Evolutionary conservation across 2,113 vertebrate genomes (phyloP), one percentile per base, ranked within the genome.

Genomic region (Phalacrocorax pelagicus): DNA sequence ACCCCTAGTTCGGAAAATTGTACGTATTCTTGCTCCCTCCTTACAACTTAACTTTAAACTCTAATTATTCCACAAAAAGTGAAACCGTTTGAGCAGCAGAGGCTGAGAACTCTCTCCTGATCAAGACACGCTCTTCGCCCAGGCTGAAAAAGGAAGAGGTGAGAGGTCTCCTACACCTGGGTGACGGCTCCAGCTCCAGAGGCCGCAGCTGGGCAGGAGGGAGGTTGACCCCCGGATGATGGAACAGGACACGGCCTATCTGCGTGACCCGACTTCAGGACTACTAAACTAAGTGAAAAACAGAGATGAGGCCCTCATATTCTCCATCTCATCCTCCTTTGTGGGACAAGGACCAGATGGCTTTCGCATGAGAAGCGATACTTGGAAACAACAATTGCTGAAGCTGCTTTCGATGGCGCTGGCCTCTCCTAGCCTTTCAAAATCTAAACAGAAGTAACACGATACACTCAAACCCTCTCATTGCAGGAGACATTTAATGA

Each of bases 401-500:
- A n/a, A 69, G 66, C 73, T 85, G 66, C 84, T 77, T 58, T 8
- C 22, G 81, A 32, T 88, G 86, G 84, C 74, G 29, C 27, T 2
- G 8, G 47, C 58, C 81, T 67, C 58, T 80, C 32, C 49, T 14
- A 6, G 19, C 90, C 90, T 86, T 90, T 91, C 55, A 70, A 44
- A 86, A 63, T n/a, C 95, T 46, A 49, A 95, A 11, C 73, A 78
- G 91, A 47, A 88, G 91, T 65, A 94, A 86, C 42, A 59, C 0
- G 32, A 95, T 70, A 34, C 94, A 51, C 66, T 85, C 75, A 70
- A 73, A 90, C 61, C 70, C 88, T 72, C 92, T 52, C 81, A 34
- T 86, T 18, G 82, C 88, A 88, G 62, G 77, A 81, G 78, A 55
- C 5, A 0, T 72, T 96, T 96, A 94, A 96, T 96, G 96, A 97